These are phyloP conservation scores for Macrotrachela quadricornifera DNA, from an alignment of 1,140 invertebrate species.

Conservation along the genomic window DNA sequence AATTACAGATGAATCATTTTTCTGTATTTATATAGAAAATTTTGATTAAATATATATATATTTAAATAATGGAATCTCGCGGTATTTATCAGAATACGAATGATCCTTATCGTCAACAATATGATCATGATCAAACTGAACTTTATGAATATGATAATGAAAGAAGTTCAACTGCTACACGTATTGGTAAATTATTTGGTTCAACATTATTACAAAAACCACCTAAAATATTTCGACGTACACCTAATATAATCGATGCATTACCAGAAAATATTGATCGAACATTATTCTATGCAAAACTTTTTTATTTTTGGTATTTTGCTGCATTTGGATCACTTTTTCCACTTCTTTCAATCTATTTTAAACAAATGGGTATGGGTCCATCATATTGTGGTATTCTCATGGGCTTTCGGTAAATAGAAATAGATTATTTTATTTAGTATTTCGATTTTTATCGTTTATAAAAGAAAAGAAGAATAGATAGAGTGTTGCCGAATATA, in stretches of 20 bases:
- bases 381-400: conserved; percentile 73
- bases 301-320: conserved; percentile 98
- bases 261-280: conserved; percentile 37
- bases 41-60: too few relatives aligned
- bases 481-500: too few relatives aligned
- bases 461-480: too few relatives aligned
- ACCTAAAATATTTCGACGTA: neutral
- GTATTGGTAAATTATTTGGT: neutral
- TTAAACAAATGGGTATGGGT: conserved; percentile 94
- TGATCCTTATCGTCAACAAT: too few relatives aligned
- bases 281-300: conserved; percentile 71
- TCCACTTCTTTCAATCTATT: conserved; percentile 90
- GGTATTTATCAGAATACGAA: neutral
- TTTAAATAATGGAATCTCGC: too few relatives aligned
- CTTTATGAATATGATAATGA: conserved; percentile 1
- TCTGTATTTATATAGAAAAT: too few relatives aligned
- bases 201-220: neutral
- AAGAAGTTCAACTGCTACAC: neutral
- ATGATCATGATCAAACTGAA: neutral
- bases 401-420: conserved; percentile 27
- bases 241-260: conserved; percentile 3
- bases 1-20: too few relatives aligned
- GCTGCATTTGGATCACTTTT: conserved; percentile 93
- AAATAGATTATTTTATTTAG: too few relatives aligned
- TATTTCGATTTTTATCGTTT: too few relatives aligned